These are phyloP conservation scores for Hafferia zeledoni DNA, from an alignment of 2,797 vertebrate genomes.

Conservation along the genomic window DNA sequence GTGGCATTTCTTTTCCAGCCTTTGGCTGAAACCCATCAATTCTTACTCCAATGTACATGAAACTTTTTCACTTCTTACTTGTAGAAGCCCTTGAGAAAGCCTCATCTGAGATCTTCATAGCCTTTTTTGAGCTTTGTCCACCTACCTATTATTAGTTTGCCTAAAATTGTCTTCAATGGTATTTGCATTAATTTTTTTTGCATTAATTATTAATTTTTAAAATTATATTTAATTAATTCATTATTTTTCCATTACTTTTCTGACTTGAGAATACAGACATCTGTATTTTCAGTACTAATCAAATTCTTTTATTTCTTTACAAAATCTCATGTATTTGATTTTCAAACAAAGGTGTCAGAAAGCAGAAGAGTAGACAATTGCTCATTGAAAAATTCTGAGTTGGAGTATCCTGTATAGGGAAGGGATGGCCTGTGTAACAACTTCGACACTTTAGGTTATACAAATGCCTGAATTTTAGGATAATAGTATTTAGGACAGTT, in stretches of 20 bases:
- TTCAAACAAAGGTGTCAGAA: no score
- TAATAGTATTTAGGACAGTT: background rate
- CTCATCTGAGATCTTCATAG: background rate
- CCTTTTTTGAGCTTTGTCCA: background rate
- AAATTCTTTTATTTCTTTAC: background rate
- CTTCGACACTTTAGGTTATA: background rate
- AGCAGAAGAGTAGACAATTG: no score
- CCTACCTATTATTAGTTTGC: background rate
- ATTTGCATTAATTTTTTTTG: background rate
- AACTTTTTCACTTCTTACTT: background rate
- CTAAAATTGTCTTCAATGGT: background rate
- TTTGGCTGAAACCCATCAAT: background rate
- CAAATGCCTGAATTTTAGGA: background rate
- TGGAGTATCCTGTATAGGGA: background rate
- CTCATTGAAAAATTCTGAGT: background rate
- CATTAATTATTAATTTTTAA: background rate
- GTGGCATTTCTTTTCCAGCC: background rate
- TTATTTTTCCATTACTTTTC: background rate
- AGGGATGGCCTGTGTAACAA: background rate
- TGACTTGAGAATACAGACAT: background rate
- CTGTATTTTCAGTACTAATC: background rate
- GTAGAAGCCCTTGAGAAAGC: background rate
- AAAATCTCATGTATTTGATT: background rate
- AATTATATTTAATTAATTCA: background rate
- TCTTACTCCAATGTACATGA: background rate